These are phyloP conservation scores for Trachurus trachurus DNA, from an alignment of 2,797 vertebrate genomes.

Conservation along the genomic window DNA sequence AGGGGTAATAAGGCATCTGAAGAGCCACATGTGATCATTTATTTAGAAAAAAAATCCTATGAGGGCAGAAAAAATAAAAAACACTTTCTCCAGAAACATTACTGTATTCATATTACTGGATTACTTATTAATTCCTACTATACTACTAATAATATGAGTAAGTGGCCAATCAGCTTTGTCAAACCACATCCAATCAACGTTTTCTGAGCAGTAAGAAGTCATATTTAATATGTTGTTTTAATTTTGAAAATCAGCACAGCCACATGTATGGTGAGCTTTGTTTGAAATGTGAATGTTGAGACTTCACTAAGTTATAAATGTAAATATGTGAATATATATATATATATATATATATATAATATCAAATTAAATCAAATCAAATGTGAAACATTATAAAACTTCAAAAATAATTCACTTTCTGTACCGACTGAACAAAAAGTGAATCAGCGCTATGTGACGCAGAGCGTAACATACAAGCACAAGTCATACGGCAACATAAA, in stretches of 20 bases:
- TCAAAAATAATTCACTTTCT: conserved; percentile 9
- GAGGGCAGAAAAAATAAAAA: not conserved
- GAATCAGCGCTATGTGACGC: conserved; percentile 14
- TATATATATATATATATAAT: no score
- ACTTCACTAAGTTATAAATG: not conserved
- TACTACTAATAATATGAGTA: not conserved
- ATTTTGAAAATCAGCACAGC: not conserved
- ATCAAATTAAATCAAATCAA: no score
- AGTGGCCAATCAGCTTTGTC: not conserved
- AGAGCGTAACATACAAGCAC: conserved; percentile 8
- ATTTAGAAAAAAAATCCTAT: not conserved
- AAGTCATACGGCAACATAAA: conserved; percentile 15
- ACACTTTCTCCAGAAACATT: not conserved
- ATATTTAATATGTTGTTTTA: conserved; percentile 9
- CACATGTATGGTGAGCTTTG: not conserved
- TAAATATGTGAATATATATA: not conserved
- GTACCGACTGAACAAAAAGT: conserved; percentile 13
- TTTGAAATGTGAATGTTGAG: not conserved
- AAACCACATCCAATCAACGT: not conserved
- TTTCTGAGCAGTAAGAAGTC: not conserved
- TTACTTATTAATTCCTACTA: conserved; percentile 14
- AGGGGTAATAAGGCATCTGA: not conserved
- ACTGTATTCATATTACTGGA: not conserved
- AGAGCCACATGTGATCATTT: not conserved
- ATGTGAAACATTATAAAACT: not conserved